Conservation (phyloP, 2,888 invertebrate species). For the Hemithea aestivaria region DNA sequence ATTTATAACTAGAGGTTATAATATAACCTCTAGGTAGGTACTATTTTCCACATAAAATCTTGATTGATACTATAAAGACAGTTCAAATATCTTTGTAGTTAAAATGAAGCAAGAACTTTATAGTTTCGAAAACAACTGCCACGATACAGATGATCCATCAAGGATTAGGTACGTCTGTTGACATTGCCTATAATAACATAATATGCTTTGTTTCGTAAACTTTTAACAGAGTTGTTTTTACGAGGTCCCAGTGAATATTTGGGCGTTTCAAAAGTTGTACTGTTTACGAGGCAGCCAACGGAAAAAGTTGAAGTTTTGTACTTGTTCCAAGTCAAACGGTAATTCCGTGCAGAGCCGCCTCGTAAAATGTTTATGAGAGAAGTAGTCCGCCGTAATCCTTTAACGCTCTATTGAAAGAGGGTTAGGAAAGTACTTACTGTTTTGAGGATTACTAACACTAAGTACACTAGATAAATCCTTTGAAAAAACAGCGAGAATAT, state of each 20-base stretch:
- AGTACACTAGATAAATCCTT: conserved; percentile 7
- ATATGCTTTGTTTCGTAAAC: conserved; percentile 7
- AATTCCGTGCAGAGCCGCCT: conserved; percentile 37
- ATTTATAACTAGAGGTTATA: too few relatives aligned
- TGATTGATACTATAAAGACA: too few relatives aligned
- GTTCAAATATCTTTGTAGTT: too few relatives aligned
- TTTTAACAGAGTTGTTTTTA: conserved; percentile 15
- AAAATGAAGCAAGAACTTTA: too few relatives aligned
- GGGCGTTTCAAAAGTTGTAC: conserved; percentile 33
- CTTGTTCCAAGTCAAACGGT: conserved; percentile 33
- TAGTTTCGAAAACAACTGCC: too few relatives aligned
- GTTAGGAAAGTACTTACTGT: conserved; percentile 26
- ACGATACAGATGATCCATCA: too few relatives aligned
- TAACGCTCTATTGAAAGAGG: conserved; percentile 41
- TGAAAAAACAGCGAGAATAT: too few relatives aligned
- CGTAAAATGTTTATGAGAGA: conserved; percentile 50
- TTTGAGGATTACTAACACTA: conserved; percentile 13
- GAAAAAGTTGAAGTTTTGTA: conserved; percentile 36
- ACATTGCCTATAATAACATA: too few relatives aligned
- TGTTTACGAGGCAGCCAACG: conserved; percentile 35
- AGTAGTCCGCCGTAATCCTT: conserved; percentile 41
- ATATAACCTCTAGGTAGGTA: too few relatives aligned
- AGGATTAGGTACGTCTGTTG: too few relatives aligned
- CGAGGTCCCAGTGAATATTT: conserved; percentile 24
- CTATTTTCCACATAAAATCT: too few relatives aligned